Percentiles rank a stretch among this genome's conserved stretches.
Evolutionary conservation across 2,888 invertebrate species (phyloP).

Genomic region (Acanthosepion lycidas): DNA sequence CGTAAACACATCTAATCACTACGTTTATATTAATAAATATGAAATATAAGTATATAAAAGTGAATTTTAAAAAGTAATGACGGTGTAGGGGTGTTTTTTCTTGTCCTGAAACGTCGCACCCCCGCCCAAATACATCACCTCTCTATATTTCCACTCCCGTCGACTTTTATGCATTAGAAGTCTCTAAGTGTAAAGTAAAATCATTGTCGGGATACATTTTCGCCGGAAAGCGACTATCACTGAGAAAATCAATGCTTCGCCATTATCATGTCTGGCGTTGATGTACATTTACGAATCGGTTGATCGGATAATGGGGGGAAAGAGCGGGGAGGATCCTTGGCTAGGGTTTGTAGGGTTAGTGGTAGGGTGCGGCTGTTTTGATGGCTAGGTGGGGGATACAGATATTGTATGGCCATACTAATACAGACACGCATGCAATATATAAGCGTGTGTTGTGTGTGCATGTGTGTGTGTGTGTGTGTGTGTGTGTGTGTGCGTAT

Average conservation of each 20-base stretch:
- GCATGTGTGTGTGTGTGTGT: too few species aligned
- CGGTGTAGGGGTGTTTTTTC: background rate
- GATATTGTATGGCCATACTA: too few species aligned
- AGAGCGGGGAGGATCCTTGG: background rate
- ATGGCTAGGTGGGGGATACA: too few species aligned
- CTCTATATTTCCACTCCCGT: background rate
- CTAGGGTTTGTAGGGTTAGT: background rate
- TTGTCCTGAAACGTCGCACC: background rate
- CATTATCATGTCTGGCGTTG: background rate
- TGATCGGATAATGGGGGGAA: background rate
- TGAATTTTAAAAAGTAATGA: too few species aligned
- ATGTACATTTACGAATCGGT: background rate
- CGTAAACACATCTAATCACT: too few species aligned
- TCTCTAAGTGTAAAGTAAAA: background rate
- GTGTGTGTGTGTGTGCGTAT: too few species aligned
- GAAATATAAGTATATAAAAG: too few species aligned
- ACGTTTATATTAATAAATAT: too few species aligned
- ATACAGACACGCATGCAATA: too few species aligned
- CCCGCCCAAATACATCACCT: background rate
- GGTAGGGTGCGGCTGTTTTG: background rate
- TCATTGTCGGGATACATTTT: background rate
- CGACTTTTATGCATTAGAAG: background rate
- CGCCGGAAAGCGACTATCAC: background rate
- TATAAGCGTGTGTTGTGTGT: too few species aligned
- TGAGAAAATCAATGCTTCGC: background rate